These are phyloP conservation scores for Sandelia bainsii DNA, from an alignment of 2,797 vertebrate species.

Conservation along the genomic window DNA sequence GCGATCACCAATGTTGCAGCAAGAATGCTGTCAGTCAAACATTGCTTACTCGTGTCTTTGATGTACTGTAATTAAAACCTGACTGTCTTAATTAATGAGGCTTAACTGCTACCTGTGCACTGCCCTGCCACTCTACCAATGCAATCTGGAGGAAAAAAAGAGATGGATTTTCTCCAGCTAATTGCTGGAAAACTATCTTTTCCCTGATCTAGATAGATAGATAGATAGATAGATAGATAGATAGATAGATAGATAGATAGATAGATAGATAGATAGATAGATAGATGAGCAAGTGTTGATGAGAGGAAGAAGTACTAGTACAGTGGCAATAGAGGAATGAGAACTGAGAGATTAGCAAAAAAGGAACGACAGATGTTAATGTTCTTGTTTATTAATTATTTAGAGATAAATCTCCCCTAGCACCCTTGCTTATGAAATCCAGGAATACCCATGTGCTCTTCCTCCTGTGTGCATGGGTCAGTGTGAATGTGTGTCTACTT, in stretches of 20 bases:
- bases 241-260: background rate
- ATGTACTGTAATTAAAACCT: slow-evolving; percentile 64
- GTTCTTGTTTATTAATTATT: slow-evolving; percentile 52
- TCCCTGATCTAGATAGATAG: background rate
- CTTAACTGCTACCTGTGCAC: slow-evolving; percentile 51
- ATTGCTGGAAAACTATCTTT: slow-evolving; percentile 49
- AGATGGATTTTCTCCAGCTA: slow-evolving; percentile 22
- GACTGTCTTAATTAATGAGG: slow-evolving; percentile 66
- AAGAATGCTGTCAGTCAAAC: slow-evolving; percentile 12
- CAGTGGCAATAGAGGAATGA: slow-evolving; percentile 15
- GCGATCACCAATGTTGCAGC: background rate
- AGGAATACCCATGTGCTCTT: slow-evolving; percentile 33
- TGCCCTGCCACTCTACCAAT: slow-evolving; percentile 33
- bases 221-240: background rate
- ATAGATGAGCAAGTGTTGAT: slow-evolving; percentile 1
- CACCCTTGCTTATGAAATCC: slow-evolving; percentile 27
- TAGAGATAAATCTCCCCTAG: slow-evolving; percentile 17
- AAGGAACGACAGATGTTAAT: slow-evolving; percentile 22
- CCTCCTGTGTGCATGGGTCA: slow-evolving; percentile 9
- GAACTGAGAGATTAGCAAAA: slow-evolving; percentile 8
- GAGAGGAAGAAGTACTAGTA: slow-evolving; percentile 4
- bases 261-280: slow-evolving; percentile 11
- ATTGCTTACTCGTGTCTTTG: slow-evolving; percentile 11
- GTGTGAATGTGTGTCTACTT: slow-evolving; percentile 14
- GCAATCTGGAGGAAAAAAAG: slow-evolving; percentile 22